Conservation (phyloP, 1,140 invertebrate genomes). For the Neotoxoptera formosana region DNA sequence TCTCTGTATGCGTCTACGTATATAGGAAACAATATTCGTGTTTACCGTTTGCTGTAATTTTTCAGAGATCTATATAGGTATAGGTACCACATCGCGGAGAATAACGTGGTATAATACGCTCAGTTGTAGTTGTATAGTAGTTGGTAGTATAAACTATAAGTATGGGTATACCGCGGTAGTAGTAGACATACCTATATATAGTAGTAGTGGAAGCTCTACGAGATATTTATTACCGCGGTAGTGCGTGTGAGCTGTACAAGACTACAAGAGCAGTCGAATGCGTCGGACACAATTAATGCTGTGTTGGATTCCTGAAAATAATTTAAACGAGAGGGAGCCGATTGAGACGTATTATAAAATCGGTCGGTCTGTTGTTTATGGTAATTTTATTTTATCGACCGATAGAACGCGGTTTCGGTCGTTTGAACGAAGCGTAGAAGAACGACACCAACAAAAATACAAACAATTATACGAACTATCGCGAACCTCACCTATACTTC, state of each 20-base stretch:
- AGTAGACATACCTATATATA: background rate
- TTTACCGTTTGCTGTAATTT: background rate
- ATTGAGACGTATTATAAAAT: slow-evolving; percentile 28
- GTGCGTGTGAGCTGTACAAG: background rate
- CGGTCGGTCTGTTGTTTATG: background rate
- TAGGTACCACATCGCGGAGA: background rate
- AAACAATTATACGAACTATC: background rate
- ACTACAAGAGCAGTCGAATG: background rate
- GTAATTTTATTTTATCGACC: slow-evolving; percentile 21
- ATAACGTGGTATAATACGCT: background rate
- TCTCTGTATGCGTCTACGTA: background rate
- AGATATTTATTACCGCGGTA: background rate
- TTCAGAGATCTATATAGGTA: background rate
- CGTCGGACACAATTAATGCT: background rate
- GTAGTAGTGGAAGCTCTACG: background rate
- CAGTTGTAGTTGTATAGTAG: background rate
- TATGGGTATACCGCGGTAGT: background rate
- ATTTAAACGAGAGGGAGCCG: background rate
- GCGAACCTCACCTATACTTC: background rate
- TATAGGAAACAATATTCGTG: background rate
- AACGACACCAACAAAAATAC: background rate
- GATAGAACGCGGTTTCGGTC: background rate
- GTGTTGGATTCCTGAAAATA: background rate
- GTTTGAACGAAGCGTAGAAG: background rate
- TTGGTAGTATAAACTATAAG: background rate